Evolutionary conservation across 1,140 invertebrate species (phyloP), one percentile per base, ranked within the genome.

Genomic region (Apis laboriosa): DNA sequence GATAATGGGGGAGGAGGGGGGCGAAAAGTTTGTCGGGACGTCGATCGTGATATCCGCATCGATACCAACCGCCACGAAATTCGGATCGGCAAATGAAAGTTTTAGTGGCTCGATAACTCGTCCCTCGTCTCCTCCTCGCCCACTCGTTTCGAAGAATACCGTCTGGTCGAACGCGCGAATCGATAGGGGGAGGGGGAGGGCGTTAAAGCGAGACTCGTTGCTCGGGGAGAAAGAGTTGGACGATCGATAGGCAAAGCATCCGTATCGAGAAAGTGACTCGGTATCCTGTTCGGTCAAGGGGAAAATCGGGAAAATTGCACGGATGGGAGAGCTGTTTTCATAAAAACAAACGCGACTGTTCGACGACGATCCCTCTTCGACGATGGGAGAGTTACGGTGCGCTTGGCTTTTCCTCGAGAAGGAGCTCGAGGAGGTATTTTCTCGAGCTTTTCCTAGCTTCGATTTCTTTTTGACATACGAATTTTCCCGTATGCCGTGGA

Each of bases 1-100:
- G 66, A 67, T 70, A 78, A 70, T 70, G 66, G 15, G 60, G 66
- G 9, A 60, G 34, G 34, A 3, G 2, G 3, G 2, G 34, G 34
- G 3, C 34, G 51, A 67, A 70, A 58, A 78, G 53, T 60, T 60
- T 3, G 17, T 2, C 1, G 13, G 34, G 53, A 43, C 53, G 53
- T 70, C 56, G 64, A 77, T 67, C 51, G 68, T 63, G 24, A 19
- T 4, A 19, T 9, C 19, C 0, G 51, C 12, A 53, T 77, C 75
- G 75, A 66, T 55, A 66, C 21, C 28, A 28, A 28, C 28, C 28
- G 28, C 28, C 49, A 9, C 0, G 73, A 63, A 58, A 77, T 85
- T 82, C 66, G 61, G 56, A 34, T 77, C 67, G 77, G 60, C 24
- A 61, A 81, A 85, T 76, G 83, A 81, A 82, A 82, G 84, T 85